Evolutionary conservation across 2,888 invertebrate species (phyloP).

Genomic region (Acholoe squamosa): DNA sequence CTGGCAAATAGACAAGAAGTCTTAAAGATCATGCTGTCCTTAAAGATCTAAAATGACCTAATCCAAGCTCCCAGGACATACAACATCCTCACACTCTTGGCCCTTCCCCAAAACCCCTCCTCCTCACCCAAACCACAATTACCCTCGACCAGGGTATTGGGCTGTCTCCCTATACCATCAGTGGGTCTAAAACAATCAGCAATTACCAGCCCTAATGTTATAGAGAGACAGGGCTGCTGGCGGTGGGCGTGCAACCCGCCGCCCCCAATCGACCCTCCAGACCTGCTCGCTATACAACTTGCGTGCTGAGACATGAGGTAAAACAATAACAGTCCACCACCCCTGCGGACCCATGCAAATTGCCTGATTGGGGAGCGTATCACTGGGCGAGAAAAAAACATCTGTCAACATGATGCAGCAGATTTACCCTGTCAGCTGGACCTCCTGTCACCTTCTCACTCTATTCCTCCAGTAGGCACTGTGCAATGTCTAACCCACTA

Average conservation of each 20-base stretch:
- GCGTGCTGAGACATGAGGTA: conserved; percentile 42
- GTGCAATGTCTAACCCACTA: no score
- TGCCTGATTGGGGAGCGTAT: conserved; percentile 50
- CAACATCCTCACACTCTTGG: background rate
- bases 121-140: background rate
- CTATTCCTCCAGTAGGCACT: no score
- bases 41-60: no score
- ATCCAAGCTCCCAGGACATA: no score
- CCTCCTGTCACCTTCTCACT: no score
- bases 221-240: background rate
- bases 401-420: conserved; percentile 26
- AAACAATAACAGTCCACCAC: conserved; percentile 33
- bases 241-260: conserved; percentile 8
- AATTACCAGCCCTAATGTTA: conserved; percentile 29
- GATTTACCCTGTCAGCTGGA: background rate
- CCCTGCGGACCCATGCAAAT: conserved; percentile 14
- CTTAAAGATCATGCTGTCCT: no score
- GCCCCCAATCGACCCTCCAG: background rate
- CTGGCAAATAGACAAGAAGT: no score
- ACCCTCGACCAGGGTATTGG: background rate
- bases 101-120: background rate
- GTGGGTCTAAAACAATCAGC: conserved; percentile 52
- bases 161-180: conserved; percentile 51
- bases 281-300: background rate
- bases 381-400: conserved; percentile 4